These are phyloP conservation scores for Leptarthrus brevirostris DNA, from an alignment of 2,888 invertebrate genomes.

Conservation along the genomic window DNA sequence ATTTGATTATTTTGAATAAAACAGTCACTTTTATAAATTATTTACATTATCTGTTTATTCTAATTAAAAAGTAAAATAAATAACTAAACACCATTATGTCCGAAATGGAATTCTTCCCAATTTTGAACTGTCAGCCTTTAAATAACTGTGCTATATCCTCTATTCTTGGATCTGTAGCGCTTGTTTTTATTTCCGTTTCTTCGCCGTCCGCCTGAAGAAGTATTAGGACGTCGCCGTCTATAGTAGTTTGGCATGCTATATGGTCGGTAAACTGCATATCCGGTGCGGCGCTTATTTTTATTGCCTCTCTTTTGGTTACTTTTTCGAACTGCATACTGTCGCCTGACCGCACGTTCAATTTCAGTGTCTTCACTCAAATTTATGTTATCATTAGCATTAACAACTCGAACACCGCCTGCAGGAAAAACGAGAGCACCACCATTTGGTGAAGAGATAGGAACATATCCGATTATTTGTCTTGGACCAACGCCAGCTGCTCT, in stretches of 20 bases:
- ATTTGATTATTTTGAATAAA: no score
- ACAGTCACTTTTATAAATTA: no score
- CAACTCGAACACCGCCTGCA: constrained; percentile 5
- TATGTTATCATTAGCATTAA: neutral
- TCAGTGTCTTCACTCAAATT: neutral
- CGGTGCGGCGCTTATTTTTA: neutral
- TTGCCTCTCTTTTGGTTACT: neutral
- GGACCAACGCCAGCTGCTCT: neutral
- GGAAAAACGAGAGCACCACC: constrained; percentile 24
- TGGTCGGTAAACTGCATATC: neutral
- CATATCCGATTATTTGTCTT: constrained; percentile 9
- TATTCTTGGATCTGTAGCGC: neutral
- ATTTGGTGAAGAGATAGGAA: neutral
- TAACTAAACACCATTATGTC: neutral
- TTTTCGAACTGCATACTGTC: neutral
- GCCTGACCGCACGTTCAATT: neutral
- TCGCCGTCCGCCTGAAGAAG: neutral
- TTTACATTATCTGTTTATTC: no score
- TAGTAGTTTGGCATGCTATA: neutral
- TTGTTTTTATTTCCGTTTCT: neutral
- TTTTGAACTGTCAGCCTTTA: neutral
- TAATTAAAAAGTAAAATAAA: neutral
- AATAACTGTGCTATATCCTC: neutral
- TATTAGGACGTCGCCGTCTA: neutral
- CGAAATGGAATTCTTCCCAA: neutral